Evolutionary conservation across 2,797 vertebrate genomes (phyloP).

Genomic region (Erethizon dorsatum): DNA sequence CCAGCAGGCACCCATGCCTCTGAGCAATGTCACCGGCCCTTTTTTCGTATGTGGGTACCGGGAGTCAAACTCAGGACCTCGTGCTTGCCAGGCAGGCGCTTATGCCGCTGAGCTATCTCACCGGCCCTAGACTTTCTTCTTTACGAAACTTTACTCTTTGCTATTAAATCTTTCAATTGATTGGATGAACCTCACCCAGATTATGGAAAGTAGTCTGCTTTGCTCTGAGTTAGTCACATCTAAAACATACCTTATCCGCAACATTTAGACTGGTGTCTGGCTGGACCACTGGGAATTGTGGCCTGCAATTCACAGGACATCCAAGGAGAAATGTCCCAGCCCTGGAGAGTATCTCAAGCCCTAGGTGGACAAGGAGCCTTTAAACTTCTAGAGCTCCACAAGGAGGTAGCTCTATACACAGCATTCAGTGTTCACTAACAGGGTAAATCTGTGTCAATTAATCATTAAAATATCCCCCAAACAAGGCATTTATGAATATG

Average conservation of each 20-base stretch:
- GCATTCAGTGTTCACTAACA: constrained; percentile 43
- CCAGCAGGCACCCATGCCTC: no score
- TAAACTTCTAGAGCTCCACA: not conserved
- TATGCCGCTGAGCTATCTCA: no score
- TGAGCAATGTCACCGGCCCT: no score
- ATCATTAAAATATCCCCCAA: constrained; percentile 14
- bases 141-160: not conserved
- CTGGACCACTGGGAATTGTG: not conserved
- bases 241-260: not conserved
- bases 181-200: not conserved
- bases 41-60: no score
- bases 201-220: not conserved
- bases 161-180: not conserved
- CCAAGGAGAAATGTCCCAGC: not conserved
- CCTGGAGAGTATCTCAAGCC: not conserved
- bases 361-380: not conserved
- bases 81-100: no score
- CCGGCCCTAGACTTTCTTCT: not conserved
- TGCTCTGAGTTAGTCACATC: not conserved
- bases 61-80: no score
- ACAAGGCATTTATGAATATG: not conserved
- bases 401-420: not conserved
- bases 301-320: not conserved
- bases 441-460: not conserved
- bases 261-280: not conserved